These are phyloP conservation scores for Sternarchorhynchus goeldii DNA, from an alignment of 2,797 vertebrate genomes.

Conservation along the genomic window DNA sequence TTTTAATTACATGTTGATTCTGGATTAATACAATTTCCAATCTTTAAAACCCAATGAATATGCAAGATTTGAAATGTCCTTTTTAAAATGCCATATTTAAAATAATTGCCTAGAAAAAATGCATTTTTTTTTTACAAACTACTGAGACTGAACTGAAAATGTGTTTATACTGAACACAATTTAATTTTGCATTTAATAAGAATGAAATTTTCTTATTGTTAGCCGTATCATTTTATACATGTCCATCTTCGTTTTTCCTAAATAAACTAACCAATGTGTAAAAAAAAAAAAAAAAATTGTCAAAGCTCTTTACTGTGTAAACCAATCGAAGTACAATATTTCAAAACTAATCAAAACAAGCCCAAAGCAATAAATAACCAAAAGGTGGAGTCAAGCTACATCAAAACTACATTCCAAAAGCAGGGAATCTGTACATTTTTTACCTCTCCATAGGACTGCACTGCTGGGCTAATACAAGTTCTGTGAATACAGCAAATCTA, in stretches of 20 bases:
- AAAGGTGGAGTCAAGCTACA: background rate
- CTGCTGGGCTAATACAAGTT: background rate
- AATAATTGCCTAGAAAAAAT: background rate
- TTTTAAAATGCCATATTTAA: background rate
- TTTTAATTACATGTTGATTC: background rate
- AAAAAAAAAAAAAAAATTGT: background rate
- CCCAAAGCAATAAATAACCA: too few relatives aligned
- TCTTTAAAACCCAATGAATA: background rate
- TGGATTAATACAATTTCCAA: background rate
- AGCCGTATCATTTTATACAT: background rate
- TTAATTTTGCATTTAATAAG: too few relatives aligned
- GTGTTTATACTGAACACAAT: background rate
- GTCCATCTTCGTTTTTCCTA: too few relatives aligned
- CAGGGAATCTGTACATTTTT: too few relatives aligned
- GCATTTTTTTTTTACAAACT: too few relatives aligned
- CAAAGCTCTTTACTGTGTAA: background rate
- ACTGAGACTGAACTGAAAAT: too few relatives aligned
- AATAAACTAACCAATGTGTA: background rate
- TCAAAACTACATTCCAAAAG: background rate
- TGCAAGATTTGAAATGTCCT: background rate
- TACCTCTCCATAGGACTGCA: background rate
- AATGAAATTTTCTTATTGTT: background rate
- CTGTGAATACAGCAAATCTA: conserved; percentile 1
- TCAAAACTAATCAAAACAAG: too few relatives aligned
- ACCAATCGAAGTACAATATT: too few relatives aligned